These are phyloP conservation scores for Bergia puertoricense DNA, from an alignment of 92 coral and sea anemone species.

Conservation along the genomic window DNA sequence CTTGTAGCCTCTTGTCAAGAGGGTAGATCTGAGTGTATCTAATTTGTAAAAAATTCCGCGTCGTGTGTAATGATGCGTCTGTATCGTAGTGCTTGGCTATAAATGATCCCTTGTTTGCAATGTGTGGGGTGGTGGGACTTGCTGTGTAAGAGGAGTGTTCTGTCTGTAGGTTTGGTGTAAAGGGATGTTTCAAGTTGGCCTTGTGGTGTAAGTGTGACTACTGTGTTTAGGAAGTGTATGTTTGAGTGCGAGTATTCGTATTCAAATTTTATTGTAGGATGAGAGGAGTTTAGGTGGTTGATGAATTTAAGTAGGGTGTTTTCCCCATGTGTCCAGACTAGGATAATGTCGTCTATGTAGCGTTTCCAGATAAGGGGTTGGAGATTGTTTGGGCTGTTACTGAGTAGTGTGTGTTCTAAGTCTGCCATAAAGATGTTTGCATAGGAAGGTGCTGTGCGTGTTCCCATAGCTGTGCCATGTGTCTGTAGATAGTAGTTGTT, in stretches of 20 bases:
- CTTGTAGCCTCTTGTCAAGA: no score
- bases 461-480: conserved; percentile 49
- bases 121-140: not conserved
- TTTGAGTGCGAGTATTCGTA: no score
- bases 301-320: conserved; percentile 14
- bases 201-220: conserved; percentile 3
- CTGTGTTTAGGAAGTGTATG: no score
- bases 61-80: not conserved
- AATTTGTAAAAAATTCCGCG: not conserved
- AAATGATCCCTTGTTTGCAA: conserved; percentile 34
- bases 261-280: no score
- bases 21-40: no score
- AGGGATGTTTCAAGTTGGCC: conserved; percentile 35
- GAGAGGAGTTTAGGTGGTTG: conserved; percentile 32
- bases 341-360: conserved; percentile 44
- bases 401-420: not conserved
- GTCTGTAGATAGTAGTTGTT: conserved; percentile 40
- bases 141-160: no score
- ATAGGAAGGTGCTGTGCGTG: conserved; percentile 53
- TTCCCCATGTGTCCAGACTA: conserved; percentile 51
- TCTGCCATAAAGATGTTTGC: conserved; percentile 36
- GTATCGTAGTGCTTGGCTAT: conserved; percentile 3
- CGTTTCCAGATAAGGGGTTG: no score
- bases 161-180: conserved; percentile 15
- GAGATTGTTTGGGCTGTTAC: not conserved